Evolutionary conservation across 2,113 vertebrate genomes (phyloP).

Genomic region (Shinisaurus crocodilurus): DNA sequence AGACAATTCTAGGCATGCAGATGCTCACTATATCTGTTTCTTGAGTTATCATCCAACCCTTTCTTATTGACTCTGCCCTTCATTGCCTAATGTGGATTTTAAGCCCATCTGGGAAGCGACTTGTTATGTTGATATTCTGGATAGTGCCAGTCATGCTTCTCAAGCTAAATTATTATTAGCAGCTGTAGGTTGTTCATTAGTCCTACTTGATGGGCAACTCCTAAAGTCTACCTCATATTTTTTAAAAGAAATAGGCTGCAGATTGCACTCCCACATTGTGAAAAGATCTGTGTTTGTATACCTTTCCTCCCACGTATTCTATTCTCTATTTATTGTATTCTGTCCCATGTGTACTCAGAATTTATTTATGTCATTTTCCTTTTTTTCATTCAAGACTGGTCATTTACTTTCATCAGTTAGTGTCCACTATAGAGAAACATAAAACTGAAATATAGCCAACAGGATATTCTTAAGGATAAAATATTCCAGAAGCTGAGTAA

Average conservation of each 20-base stretch:
- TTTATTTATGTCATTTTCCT: slow-evolving; percentile 1
- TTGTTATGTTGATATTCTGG: background rate
- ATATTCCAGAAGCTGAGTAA: slow-evolving; percentile 14
- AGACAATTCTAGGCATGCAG: background rate
- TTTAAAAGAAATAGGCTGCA: slow-evolving; percentile 6
- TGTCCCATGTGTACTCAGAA: background rate
- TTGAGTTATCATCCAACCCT: background rate
- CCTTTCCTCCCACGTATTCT: background rate
- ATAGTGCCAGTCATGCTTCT: background rate
- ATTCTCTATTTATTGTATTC: slow-evolving; percentile 17
- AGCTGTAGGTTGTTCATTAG: background rate
- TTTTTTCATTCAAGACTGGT: background rate
- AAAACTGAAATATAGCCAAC: slow-evolving; percentile 17
- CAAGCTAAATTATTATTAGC: background rate
- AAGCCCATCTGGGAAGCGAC: background rate
- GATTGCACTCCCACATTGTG: background rate
- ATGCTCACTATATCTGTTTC: background rate
- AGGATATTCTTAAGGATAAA: slow-evolving; percentile 15
- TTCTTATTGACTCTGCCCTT: background rate
- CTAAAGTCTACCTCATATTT: background rate
- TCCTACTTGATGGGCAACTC: background rate
- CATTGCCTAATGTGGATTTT: background rate
- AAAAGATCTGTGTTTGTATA: slow-evolving; percentile 1
- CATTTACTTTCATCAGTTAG: background rate
- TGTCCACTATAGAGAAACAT: background rate